A percentile compares a stretch with the other conserved stretches of the same genome.
Evolutionary conservation across 2,113 vertebrate genomes (phyloP).

Genomic region (Mormyrus lacerda): DNA sequence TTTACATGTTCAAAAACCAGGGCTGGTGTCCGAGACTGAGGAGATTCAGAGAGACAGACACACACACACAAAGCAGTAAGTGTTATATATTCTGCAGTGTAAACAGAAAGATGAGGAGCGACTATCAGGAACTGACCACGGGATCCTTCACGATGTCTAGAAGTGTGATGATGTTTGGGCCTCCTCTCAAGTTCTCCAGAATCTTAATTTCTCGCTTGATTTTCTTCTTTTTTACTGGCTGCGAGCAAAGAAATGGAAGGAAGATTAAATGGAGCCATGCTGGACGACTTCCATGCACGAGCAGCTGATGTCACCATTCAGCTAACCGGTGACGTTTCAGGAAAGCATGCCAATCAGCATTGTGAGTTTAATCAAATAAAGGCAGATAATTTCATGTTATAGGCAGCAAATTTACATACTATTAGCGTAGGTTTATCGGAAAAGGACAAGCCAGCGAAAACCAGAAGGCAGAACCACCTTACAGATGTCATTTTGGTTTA

Average conservation of each 20-base stretch:
- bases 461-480: background rate
- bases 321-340: background rate
- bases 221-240: constrained; percentile 66
- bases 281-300: background rate
- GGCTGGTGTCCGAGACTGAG: constrained; percentile 57
- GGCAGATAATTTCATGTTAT: background rate
- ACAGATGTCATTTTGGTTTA: background rate
- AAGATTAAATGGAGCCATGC: background rate
- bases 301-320: background rate
- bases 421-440: background rate
- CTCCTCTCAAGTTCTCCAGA: constrained; percentile 57
- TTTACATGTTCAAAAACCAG: constrained; percentile 62
- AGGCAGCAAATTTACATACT: background rate
- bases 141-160: constrained; percentile 61
- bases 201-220: constrained; percentile 64
- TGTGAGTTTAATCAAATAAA: background rate
- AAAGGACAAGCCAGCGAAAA: background rate
- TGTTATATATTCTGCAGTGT: background rate
- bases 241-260: background rate
- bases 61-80: background rate
- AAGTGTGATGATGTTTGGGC: constrained; percentile 60
- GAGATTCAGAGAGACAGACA: background rate
- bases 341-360: background rate
- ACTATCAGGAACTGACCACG: constrained; percentile 42
- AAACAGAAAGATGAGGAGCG: background rate